Conservation (phyloP, 2,113 vertebrate species). For the Craseonycteris thonglongyai region DNA sequence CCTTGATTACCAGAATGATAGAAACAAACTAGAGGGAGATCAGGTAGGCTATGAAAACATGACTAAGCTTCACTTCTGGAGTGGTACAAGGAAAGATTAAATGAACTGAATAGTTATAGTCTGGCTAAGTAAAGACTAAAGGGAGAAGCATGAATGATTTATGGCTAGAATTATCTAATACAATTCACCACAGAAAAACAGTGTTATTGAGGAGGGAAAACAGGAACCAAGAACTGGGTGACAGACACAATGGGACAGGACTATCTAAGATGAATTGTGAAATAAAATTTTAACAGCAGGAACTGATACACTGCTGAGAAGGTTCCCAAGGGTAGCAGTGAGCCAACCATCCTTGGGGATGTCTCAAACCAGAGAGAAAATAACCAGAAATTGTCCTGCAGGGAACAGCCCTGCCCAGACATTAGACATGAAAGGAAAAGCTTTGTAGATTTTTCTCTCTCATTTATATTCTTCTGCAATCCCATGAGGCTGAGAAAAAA, state of each 20-base stretch:
- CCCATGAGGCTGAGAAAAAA: constrained; percentile 42
- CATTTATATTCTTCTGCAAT: constrained; percentile 63
- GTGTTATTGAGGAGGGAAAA: background rate
- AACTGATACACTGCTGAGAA: constrained; percentile 26
- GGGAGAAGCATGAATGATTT: background rate
- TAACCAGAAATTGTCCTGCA: constrained; percentile 59
- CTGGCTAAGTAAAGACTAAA: constrained; percentile 23
- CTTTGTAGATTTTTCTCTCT: constrained; percentile 63
- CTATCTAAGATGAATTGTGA: background rate
- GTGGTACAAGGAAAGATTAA: background rate
- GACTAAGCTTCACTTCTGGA: constrained; percentile 12
- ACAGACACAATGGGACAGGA: background rate
- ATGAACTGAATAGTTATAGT: constrained; percentile 26
- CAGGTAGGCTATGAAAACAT: constrained; percentile 30
- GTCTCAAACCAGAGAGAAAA: constrained; percentile 40
- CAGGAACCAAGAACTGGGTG: background rate
- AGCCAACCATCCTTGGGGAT: constrained; percentile 58
- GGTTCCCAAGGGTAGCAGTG: constrained; percentile 37
- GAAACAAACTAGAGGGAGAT: constrained; percentile 28
- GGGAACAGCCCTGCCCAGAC: constrained; percentile 55
- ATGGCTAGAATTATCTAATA: background rate
- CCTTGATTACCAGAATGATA: constrained; percentile 6
- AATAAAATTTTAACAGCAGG: constrained; percentile 30
- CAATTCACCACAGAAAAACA: background rate
- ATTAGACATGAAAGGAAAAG: constrained; percentile 60